phyloP scores from a whole-genome alignment of 2,888 invertebrate species.

The Ectemnius lituratus region DNA sequence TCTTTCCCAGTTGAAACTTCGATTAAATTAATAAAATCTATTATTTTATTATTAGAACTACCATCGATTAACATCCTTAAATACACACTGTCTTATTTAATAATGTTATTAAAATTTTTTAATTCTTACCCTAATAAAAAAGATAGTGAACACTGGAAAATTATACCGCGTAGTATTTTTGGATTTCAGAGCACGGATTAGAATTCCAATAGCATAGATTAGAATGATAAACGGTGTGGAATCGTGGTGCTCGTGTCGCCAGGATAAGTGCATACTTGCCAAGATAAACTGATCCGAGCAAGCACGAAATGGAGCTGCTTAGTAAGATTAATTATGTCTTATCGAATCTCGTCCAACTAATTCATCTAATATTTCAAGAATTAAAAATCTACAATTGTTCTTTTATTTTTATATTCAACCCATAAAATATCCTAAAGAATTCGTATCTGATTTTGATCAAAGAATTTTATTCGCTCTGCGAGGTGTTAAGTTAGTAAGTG shows the following conservation, averaged over 20 bases:
- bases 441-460: too few species aligned
- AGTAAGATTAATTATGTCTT: conserved; percentile 5
- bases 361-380: not conserved
- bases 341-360: not conserved
- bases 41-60: too few species aligned
- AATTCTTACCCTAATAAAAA: too few species aligned
- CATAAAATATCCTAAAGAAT: too few species aligned
- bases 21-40: too few species aligned
- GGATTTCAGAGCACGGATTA: conserved; percentile 29
- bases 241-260: conserved; percentile 10
- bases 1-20: too few species aligned
- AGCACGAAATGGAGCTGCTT: not conserved
- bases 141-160: not conserved
- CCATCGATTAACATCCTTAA: too few species aligned
- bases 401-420: too few species aligned
- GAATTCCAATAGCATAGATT: conserved; percentile 37
- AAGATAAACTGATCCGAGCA: conserved; percentile 29
- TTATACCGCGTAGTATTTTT: conserved; percentile 11
- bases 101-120: not conserved
- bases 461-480: too few species aligned
- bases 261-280: conserved; percentile 29
- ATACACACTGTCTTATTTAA: too few species aligned
- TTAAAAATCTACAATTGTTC: not conserved
- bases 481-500: not conserved
- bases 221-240: conserved; percentile 28